Conservation (phyloP, 1,140 invertebrate genomes). For the Drosophila repletoides region DNA sequence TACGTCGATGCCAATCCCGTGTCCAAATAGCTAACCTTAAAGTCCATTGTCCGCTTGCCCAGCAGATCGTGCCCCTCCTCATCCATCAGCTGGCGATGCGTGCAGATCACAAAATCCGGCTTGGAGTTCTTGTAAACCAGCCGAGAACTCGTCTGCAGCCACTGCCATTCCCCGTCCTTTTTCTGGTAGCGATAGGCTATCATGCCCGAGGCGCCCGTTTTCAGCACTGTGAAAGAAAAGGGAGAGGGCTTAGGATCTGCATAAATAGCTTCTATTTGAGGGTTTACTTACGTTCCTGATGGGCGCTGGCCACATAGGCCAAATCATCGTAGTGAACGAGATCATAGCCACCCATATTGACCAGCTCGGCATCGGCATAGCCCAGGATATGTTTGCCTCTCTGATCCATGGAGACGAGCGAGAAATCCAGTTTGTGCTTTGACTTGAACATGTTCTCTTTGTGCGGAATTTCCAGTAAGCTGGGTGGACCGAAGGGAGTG, state of each 20-base stretch:
- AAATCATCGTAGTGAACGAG: constrained; percentile 98
- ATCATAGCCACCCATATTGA: constrained; percentile 97
- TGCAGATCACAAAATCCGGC: constrained; percentile 99
- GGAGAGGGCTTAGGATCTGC: background rate
- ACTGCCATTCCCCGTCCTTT: constrained; percentile 97
- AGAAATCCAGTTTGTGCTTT: constrained; percentile 98
- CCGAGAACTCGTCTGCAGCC: constrained; percentile 98
- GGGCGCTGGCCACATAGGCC: constrained; percentile 98
- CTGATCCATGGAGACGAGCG: constrained; percentile 98
- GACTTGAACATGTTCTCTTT: constrained; percentile 99
- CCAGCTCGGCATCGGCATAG: constrained; percentile 95
- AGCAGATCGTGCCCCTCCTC: constrained; percentile 98
- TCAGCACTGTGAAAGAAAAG: constrained; percentile 90
- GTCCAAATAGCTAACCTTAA: constrained; percentile 97
- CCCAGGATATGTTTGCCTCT: constrained; percentile 97
- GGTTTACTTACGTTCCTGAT: constrained; percentile 96
- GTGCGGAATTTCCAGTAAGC: constrained; percentile 92
- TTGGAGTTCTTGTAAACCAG: constrained; percentile 99
- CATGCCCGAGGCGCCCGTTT: constrained; percentile 98
- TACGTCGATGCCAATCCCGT: constrained; percentile 95
- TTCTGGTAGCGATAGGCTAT: constrained; percentile 98
- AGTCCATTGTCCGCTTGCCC: constrained; percentile 98
- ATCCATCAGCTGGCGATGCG: constrained; percentile 98
- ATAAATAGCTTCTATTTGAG: background rate
- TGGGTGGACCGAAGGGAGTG: constrained; percentile 98